Base-by-base conservation (phyloP, 2,888 invertebrate species). In the Platerodrilus igneus region DNA sequence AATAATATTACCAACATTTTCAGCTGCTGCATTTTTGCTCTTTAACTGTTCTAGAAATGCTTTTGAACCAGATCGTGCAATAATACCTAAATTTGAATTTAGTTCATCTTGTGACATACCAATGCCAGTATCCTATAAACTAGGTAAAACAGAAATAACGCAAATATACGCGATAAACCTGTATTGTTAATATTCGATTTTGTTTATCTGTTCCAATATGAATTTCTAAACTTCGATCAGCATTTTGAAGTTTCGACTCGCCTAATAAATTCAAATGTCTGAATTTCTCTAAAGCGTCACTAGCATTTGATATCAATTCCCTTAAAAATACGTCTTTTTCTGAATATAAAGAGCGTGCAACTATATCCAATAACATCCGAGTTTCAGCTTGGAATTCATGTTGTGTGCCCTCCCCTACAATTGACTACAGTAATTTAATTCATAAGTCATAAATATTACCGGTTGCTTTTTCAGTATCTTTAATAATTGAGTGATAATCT, bases 301-400 rank as follows among this genome's bases (percentile, higher is more conserved):
- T 95, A 1, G 94, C 88, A 72, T 97, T 97, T 0, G 96, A 96
- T 50, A 97, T 90, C 21, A 97, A 70, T 67, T 97, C 96, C 51
- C 96, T 77, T 7, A 97, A 82, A 63, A 97, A 97, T 5, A 97
- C 94, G 76, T 97, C 96, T 69, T 94, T 95, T 57, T 97, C 95
- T 0, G 96, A 96, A 69, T 97, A 97, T 20, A 97, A 71, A 1
- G 96, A 96, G 61, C 91, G 84, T 1, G 97, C 97, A 1, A 97
- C 97, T 67, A 97, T 97, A 65, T 97, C 94, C 30, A 97, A 70
- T 22, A 97, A 67, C 86, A 94, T 94, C 45, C 86, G 75, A 0
- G 96, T 97, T 72, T 97, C 97, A 0, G 97, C 96, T 68, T 96
- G 92, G 65, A 97, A 97, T 64, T 95, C 93, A 69, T 85, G 85